Percentiles rank a stretch among this genome's conserved stretches.
Evolutionary conservation across 2,113 vertebrate genomes (phyloP).

Genomic region (Himantopus leucocephalus): DNA sequence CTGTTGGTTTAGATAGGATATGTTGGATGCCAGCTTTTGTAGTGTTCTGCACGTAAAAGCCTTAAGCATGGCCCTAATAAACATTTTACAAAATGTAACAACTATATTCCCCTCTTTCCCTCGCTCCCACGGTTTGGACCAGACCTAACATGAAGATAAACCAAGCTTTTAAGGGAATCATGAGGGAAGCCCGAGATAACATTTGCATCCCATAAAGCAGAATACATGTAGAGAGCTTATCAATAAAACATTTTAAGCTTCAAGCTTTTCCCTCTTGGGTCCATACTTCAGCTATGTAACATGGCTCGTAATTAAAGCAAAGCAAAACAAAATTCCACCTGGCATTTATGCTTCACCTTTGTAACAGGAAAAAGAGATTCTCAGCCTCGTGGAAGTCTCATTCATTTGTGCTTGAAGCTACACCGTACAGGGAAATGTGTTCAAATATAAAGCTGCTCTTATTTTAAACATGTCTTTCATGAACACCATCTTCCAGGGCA

Average conservation of each 20-base stretch:
- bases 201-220: background rate
- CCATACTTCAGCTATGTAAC: background rate
- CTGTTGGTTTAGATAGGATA: background rate
- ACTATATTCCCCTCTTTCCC: background rate
- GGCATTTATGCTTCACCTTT: background rate
- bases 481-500: background rate
- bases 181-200: background rate
- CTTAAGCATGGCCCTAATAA: background rate
- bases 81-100: background rate
- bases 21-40: background rate
- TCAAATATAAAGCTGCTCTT: background rate
- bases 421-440: background rate
- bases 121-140: background rate
- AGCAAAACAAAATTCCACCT: background rate
- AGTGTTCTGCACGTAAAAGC: background rate
- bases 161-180: background rate
- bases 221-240: background rate
- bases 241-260: background rate
- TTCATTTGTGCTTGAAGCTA: background rate
- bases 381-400: background rate
- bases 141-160: background rate
- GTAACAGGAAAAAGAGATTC: background rate
- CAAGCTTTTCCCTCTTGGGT: background rate
- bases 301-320: background rate
- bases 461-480: background rate